Base-by-base conservation (phyloP, 2,113 vertebrate species). In the Dipodomys ordii region DNA sequence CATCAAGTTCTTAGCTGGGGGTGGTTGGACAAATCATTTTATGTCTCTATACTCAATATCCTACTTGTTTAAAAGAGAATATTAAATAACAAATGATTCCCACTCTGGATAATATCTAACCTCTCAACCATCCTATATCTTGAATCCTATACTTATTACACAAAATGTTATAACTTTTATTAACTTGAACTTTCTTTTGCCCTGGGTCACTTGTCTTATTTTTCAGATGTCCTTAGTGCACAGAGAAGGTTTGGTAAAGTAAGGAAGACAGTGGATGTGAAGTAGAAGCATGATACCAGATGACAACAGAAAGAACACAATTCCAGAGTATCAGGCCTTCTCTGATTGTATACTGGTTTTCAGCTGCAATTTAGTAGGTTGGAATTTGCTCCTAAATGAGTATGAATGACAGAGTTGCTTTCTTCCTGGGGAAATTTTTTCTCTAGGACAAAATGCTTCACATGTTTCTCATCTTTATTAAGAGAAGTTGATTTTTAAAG, bases 41-140 rank as follows among this genome's bases (percentile, higher is more conserved):
- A 18, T 3, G 12, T 23, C 22, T 71, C 3, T 67, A 25, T 4
- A 44, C 44, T 82, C 1, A 19, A 9, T 69, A 44, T 83, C 2
- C 6, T 94, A 11, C 30, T 77, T 3, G 81, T 71, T 90, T 68
- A 82, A 77, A 60, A 78, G 30, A 3, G 13, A 15, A 19, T 68
- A 88, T 23, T 82, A 88, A 82, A 25, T 68, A 77, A 76, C 64
- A 87, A 87, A 46, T 7, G 1, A 78, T 46, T 74, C 86, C 64
- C 0, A 32, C 39, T 87, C 32, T 71, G 83, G 77, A 11, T 28
- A 32, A 35, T 60, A 79, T 69, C 67, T 81, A 76, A 80, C 27
- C 28, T 72, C n/a, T 22, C 4, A 53, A 44, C 20, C 44, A 49
- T 84, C 7, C 60, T 67, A 57, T 71, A 35, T 89, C 53, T 1